Conservation (phyloP, 2,888 invertebrate genomes). For the Trichopoda pennipes region DNA sequence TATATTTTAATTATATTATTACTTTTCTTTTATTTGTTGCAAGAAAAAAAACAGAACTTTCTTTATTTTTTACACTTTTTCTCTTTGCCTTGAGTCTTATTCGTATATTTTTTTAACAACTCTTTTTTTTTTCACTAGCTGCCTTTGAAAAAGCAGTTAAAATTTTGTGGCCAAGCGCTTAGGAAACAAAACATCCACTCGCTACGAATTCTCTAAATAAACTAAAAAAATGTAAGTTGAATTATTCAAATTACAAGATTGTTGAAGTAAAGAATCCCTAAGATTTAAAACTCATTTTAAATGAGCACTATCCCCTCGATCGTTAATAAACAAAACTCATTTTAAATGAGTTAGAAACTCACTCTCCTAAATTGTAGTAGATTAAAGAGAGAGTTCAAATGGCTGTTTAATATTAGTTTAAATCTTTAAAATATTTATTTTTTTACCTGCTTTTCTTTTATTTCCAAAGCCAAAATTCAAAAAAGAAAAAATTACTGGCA, state of each 20-base stretch:
- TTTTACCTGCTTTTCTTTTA: constrained; percentile 43
- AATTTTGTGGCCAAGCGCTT: constrained; percentile 10
- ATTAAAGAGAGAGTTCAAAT: constrained; percentile 42
- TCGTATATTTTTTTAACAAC: constrained; percentile 12
- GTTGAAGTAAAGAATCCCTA: not conserved
- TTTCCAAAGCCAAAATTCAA: not conserved
- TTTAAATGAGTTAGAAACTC: constrained; percentile 31
- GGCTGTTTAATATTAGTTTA: constrained; percentile 6
- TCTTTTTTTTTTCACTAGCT: constrained; percentile 30
- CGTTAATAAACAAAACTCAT: constrained; percentile 26
- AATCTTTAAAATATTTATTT: constrained; percentile 22
- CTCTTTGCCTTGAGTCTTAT: constrained; percentile 18
- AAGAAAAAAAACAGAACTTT: constrained; percentile 16
- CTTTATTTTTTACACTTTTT: constrained; percentile 30
- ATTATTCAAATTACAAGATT: constrained; percentile 25
- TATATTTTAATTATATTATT: constrained; percentile 38
- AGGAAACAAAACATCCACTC: constrained; percentile 12
- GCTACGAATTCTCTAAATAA: constrained; percentile 58
- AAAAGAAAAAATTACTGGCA: not conserved
- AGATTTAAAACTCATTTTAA: constrained; percentile 52
- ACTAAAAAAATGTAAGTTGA: constrained; percentile 43
- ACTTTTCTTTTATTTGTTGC: not conserved
- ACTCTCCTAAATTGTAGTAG: constrained; percentile 53
- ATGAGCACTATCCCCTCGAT: constrained; percentile 36
- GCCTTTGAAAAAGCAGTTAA: not conserved